Evolutionary conservation across 64 coral and sea anemone genomes (phyloP).

Genomic region (Platygyra sinensis): DNA sequence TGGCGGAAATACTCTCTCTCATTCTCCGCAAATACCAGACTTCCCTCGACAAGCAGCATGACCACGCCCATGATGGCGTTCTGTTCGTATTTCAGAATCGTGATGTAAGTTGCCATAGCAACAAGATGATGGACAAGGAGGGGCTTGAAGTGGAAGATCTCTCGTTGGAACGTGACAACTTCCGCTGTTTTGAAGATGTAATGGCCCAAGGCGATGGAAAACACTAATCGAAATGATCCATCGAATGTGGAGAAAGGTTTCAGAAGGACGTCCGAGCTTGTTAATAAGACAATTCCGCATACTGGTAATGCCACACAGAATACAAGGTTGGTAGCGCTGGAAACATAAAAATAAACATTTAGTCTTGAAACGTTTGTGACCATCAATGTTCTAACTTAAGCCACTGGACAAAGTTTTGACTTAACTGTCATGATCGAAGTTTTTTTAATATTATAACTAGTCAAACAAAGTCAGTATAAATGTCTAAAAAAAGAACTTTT

Average conservation of each 20-base stretch:
- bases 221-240: slow-evolving; percentile 12
- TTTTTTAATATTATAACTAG: too few relatives aligned
- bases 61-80: slow-evolving; percentile 56
- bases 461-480: too few relatives aligned
- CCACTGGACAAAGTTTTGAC: too few relatives aligned
- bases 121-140: slow-evolving; percentile 65
- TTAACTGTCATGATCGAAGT: too few relatives aligned
- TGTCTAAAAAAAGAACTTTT: too few relatives aligned
- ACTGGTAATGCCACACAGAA: slow-evolving; percentile 36
- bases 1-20: slow-evolving; percentile 69
- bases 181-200: slow-evolving; percentile 74
- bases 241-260: slow-evolving; percentile 61
- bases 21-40: slow-evolving; percentile 68
- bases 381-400: too few relatives aligned
- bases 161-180: slow-evolving; percentile 25
- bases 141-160: slow-evolving; percentile 53
- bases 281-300: slow-evolving; percentile 45
- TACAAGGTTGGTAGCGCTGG: slow-evolving; percentile 54
- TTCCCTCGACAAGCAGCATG: slow-evolving; percentile 61
- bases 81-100: slow-evolving; percentile 57
- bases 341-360: slow-evolving; percentile 7
- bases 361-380: too few relatives aligned
- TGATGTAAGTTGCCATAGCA: slow-evolving; percentile 47
- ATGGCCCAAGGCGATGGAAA: slow-evolving; percentile 68
- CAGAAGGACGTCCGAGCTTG: slow-evolving; percentile 19